A percentile compares a stretch with the other conserved stretches of the same genome.
Evolutionary conservation across 2,888 invertebrate genomes (phyloP).

Genomic region (Sphaerophoria rueppellii): DNA sequence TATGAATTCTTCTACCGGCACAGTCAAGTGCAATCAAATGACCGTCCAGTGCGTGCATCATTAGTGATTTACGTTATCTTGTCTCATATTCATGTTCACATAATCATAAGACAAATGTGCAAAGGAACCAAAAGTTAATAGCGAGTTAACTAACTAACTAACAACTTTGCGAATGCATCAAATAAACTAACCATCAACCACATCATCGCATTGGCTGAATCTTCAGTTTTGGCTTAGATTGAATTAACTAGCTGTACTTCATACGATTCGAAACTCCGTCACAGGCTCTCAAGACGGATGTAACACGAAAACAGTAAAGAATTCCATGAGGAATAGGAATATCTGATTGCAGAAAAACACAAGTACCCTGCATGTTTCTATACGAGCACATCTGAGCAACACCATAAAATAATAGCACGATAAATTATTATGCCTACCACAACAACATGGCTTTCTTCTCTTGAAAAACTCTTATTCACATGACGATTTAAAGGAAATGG

Average conservation of each 20-base stretch:
- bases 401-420: constrained; percentile 44
- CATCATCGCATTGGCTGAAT: not conserved
- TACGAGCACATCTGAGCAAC: constrained; percentile 16
- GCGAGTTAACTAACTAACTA: constrained; percentile 28
- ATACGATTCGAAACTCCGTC: constrained; percentile 1
- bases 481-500: not conserved
- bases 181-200: not conserved
- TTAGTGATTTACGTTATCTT: constrained; percentile 25
- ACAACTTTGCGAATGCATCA: constrained; percentile 9
- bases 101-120: constrained; percentile 26
- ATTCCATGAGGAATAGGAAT: constrained; percentile 26
- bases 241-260: constrained; percentile 32
- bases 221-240: constrained; percentile 18
- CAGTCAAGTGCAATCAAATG: constrained; percentile 23
- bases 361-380: constrained; percentile 2
- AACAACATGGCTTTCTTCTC: not conserved
- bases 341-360: not conserved
- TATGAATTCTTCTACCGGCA: no score
- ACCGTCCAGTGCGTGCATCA: constrained; percentile 13
- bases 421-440: constrained; percentile 42
- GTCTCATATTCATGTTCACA: constrained; percentile 36
- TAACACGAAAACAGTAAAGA: constrained; percentile 7
- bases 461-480: constrained; percentile 4
- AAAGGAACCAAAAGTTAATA: constrained; percentile 37
- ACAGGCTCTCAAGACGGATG: constrained; percentile 8